Percentiles rank a stretch among this genome's conserved stretches.
Evolutionary conservation across 2,797 vertebrate species (phyloP).

Genomic region (Eulemur rubriventer): DNA sequence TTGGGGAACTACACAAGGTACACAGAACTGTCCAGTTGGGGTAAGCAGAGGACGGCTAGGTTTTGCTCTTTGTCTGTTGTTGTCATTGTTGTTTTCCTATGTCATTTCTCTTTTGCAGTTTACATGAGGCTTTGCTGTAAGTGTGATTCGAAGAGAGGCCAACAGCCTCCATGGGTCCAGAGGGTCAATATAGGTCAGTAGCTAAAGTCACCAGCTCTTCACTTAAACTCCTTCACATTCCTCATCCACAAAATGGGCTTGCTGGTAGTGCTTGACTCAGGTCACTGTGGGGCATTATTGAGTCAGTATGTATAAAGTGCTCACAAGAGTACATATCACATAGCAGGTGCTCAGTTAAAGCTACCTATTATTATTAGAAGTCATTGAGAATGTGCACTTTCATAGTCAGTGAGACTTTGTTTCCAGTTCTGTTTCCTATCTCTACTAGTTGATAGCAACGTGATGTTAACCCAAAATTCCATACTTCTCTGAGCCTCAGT

Average conservation of each 20-base stretch:
- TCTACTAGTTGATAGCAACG: neutral
- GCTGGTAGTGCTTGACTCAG: no score
- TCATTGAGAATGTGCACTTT: neutral
- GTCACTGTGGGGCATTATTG: accelerated
- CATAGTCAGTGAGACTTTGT: neutral
- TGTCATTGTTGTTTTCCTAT: neutral
- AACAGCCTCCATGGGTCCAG: neutral
- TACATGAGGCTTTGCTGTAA: neutral
- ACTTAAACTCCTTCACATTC: neutral
- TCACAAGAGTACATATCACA: no score
- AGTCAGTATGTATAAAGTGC: neutral
- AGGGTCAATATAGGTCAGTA: accelerated
- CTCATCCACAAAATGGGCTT: neutral
- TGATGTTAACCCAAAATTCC: neutral
- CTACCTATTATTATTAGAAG: neutral
- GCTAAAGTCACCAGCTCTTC: neutral
- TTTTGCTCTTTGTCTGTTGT: neutral
- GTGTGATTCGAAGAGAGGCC: neutral
- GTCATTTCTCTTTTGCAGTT: neutral
- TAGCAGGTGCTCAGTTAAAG: neutral
- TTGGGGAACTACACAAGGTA: neutral
- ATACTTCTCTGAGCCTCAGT: neutral
- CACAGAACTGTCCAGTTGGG: accelerated
- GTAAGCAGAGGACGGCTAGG: neutral
- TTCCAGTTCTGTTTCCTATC: neutral